Percentiles rank a stretch among this genome's conserved stretches.
These are phyloP conservation scores for Ceyx melanurus DNA, from an alignment of 2,113 vertebrate species.

Conservation along the genomic window DNA sequence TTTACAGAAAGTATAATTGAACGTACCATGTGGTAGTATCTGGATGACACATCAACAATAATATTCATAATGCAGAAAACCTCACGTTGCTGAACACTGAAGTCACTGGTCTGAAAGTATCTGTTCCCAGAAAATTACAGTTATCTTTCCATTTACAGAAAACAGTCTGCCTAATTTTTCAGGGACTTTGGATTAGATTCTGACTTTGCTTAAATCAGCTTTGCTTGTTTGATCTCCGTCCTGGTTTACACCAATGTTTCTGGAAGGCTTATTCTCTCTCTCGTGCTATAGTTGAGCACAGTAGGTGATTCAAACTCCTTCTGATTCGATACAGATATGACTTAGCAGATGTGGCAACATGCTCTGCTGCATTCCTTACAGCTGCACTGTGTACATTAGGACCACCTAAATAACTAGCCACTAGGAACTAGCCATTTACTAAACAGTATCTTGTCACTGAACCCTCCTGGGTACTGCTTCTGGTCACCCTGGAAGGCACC, in stretches of 20 bases:
- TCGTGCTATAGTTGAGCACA: not conserved
- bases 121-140: conserved; percentile 7
- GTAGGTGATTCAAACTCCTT: not conserved
- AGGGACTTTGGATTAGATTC: not conserved
- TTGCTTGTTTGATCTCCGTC: not conserved
- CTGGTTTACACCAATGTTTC: conserved; percentile 22
- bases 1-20: not conserved
- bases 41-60: not conserved
- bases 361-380: not conserved
- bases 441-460: not conserved
- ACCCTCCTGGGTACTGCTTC: not conserved
- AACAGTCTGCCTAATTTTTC: conserved; percentile 23
- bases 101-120: not conserved
- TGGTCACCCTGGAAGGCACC: not conserved
- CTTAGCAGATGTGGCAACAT: not conserved
- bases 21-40: not conserved
- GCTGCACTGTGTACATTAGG: not conserved
- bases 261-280: not conserved
- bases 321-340: conserved; percentile 20
- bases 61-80: not conserved
- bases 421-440: conserved; percentile 15
- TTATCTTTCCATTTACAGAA: conserved; percentile 16
- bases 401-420: conserved; percentile 16
- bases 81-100: not conserved
- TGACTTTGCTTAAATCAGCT: conserved; percentile 4